Base-by-base conservation (phyloP, 2,113 vertebrate species). In the Labrus mixtus region DNA sequence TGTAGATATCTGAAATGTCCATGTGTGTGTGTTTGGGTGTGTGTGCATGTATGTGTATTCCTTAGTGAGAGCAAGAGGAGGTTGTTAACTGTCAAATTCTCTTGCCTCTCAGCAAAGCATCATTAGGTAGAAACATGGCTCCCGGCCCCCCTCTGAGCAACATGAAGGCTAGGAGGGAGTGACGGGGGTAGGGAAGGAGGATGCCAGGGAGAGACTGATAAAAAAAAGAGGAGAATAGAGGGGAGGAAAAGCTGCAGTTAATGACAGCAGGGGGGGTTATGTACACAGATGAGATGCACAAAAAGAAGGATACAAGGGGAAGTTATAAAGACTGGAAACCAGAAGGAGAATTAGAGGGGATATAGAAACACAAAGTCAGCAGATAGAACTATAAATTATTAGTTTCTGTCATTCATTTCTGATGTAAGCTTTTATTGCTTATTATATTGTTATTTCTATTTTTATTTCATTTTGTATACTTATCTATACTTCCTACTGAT, bases 91-190 rank as follows among this genome's bases (percentile, higher is more conserved):
- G 83, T 88, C 87, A 87, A 36, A 76, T 84, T 73, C 69, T 74
- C 54, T 80, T 62, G 75, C 63, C 75, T 84, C 66, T 76, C 53
- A 43, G 91, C 81, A 71, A 80, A 83, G 87, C 86, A 89, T 89
- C 84, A 89, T 91, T 90, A 86, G 83, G 81, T 78, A 83, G 79
- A 83, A 87, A 88, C 84, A 87, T 77, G 73, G 81, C 72, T 81
- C 58, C 59, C 43, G 17, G 70, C 70, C 81, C 76, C 82, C 76
- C 83, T 83, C 69, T 54, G 76, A 80, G 85, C 57, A 10, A 77
- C 81, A 85, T 86, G 83, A 87, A 79, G 68, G 79, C 68, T 62
- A 29, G 66, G 58, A 55, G 64, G 71, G 71, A 84, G n/a, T 65
- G 82, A 81, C 0, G 60, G 73, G 59, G 69, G 71, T 53, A 82